phyloP scores from a whole-genome alignment of 2,797 vertebrate species.

The Erpetoichthys calabaricus region DNA sequence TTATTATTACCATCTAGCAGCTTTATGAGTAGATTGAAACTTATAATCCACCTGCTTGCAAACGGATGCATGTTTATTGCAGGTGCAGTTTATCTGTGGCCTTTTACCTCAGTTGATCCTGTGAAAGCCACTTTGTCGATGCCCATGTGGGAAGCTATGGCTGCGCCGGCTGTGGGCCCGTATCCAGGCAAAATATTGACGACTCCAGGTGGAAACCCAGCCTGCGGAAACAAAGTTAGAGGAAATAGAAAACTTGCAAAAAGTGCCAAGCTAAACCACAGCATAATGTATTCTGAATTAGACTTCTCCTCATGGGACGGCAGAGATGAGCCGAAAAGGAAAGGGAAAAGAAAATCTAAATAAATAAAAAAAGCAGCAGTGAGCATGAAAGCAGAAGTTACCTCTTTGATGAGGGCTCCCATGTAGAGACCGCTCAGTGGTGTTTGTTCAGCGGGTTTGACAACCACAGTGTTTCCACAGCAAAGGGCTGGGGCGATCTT shows the following conservation, averaged over 20 bases:
- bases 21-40: too few species aligned
- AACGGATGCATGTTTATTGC: too few species aligned
- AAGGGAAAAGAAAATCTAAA: too few species aligned
- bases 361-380: too few species aligned
- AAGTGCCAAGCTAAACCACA: conserved; percentile 57
- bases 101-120: conserved; percentile 85
- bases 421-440: conserved; percentile 92
- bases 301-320: conserved; percentile 5
- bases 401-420: conserved; percentile 89
- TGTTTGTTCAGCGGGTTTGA: conserved; percentile 96
- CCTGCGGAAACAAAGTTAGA: conserved; percentile 73
- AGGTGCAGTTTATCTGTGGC: too few species aligned
- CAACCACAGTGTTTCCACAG: conserved; percentile 89
- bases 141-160: conserved; percentile 83
- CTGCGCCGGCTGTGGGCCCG: conserved; percentile 84
- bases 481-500: conserved; percentile 90
- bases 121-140: conserved; percentile 98
- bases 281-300: conserved; percentile 11
- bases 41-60: too few species aligned
- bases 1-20: too few species aligned
- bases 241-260: conserved; percentile 50
- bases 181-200: conserved; percentile 98
- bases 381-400: conserved; percentile 23
- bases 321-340: background rate
- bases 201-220: conserved; percentile 96